These are phyloP conservation scores for Zygogramma bicolorata DNA, from an alignment of 2,888 invertebrate genomes.

Conservation along the genomic window DNA sequence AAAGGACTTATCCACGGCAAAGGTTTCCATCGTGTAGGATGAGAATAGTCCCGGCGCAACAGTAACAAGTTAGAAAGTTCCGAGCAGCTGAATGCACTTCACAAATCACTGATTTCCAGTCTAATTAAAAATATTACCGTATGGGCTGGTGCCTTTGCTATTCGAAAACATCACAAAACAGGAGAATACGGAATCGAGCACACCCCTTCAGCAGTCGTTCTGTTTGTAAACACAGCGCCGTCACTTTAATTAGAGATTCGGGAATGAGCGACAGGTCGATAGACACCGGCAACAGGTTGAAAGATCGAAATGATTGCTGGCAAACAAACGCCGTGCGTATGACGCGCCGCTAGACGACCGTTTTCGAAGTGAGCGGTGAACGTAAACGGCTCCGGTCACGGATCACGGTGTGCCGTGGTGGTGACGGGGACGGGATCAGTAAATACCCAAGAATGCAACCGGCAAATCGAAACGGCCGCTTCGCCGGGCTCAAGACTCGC, in stretches of 20 bases:
- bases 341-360: not conserved
- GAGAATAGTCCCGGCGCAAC: not conserved
- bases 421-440: conserved; percentile 3
- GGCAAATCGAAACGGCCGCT: conserved; percentile 9
- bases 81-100: conserved; percentile 5
- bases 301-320: not conserved
- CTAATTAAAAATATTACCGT: conserved; percentile 1
- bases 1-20: conserved; percentile 66
- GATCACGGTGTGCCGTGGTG: not conserved
- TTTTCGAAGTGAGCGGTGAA: not conserved
- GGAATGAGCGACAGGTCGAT: not conserved
- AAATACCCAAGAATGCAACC: not conserved
- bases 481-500: not conserved
- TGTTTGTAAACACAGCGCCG: not conserved
- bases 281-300: conserved; percentile 6
- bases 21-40: conserved; percentile 72
- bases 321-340: not conserved
- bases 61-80: not conserved
- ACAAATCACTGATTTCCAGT: conserved; percentile 9
- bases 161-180: conserved; percentile 9
- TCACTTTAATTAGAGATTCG: not conserved
- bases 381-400: not conserved
- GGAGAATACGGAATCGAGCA: not conserved
- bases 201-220: not conserved
- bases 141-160: not conserved